Percentiles rank a stretch among this genome's conserved stretches.
Conservation (phyloP, 2,797 vertebrate genomes). For the Octomys mimax region DNA sequence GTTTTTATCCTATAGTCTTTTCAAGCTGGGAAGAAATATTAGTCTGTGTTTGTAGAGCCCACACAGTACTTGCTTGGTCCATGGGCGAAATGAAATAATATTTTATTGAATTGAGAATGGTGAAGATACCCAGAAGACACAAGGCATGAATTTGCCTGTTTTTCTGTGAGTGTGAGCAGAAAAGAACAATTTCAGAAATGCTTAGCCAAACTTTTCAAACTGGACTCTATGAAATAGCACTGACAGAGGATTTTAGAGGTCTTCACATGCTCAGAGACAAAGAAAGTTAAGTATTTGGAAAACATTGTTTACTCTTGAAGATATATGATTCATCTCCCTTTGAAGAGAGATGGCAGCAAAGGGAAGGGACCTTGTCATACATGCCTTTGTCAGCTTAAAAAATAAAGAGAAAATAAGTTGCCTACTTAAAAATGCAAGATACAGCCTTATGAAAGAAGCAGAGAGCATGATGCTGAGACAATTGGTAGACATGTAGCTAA, state of each 20-base stretch:
- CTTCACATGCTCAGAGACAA: background rate
- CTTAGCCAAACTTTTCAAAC: background rate
- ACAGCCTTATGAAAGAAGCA: background rate
- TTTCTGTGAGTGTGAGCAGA: background rate
- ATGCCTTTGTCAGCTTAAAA: constrained; percentile 21
- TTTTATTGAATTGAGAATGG: background rate
- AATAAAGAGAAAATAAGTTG: background rate
- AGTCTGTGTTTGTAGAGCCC: background rate
- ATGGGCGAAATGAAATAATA: background rate
- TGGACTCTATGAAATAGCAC: background rate
- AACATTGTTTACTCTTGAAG: background rate
- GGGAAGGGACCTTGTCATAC: background rate
- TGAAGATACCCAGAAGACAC: background rate
- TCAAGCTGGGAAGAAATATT: background rate
- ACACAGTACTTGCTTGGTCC: constrained; percentile 13
- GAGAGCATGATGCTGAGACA: background rate
- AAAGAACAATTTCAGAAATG: background rate
- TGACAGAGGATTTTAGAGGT: background rate
- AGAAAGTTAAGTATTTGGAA: background rate
- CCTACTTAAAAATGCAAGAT: background rate
- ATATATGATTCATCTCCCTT: background rate
- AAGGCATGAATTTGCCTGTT: background rate
- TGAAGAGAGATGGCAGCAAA: background rate
- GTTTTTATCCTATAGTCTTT: background rate
- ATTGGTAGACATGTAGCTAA: background rate